Conservation (phyloP, 2,888 invertebrate genomes). For the Noctua pronuba region DNA sequence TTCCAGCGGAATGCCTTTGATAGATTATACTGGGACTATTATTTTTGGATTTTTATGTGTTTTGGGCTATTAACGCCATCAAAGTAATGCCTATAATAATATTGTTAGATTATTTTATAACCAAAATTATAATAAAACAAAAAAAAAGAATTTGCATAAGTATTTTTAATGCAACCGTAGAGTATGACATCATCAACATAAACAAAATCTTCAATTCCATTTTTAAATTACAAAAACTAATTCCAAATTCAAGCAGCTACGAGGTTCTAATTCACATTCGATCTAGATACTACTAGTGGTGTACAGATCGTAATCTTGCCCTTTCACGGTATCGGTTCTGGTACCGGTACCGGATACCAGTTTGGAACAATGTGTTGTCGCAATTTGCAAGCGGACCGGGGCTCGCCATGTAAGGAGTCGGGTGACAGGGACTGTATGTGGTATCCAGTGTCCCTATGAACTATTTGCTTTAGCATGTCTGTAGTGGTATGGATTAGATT, state of each 20-base stretch:
- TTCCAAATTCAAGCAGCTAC: slow-evolving; percentile 43
- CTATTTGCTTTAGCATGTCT: slow-evolving; percentile 42
- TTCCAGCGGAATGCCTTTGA: slow-evolving; percentile 65
- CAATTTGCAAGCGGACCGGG: slow-evolving; percentile 88
- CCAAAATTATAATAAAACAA: neutral
- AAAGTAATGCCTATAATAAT: slow-evolving; percentile 1
- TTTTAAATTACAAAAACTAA: slow-evolving; percentile 52
- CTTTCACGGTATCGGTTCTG: slow-evolving; percentile 64
- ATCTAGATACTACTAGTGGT: slow-evolving; percentile 66
- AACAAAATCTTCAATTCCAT: slow-evolving; percentile 33
- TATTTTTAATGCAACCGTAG: neutral
- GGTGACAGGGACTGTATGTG: slow-evolving; percentile 64
- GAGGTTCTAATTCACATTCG: slow-evolving; percentile 65
- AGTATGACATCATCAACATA: slow-evolving; percentile 5
- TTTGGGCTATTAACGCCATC: slow-evolving; percentile 49
- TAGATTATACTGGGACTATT: slow-evolving; percentile 36
- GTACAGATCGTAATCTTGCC: slow-evolving; percentile 72
- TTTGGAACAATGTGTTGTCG: slow-evolving; percentile 87
- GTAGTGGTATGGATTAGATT: slow-evolving; percentile 36
- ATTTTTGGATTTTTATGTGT: slow-evolving; percentile 35
- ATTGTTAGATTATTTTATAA: slow-evolving; percentile 13
- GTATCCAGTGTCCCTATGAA: slow-evolving; percentile 61
- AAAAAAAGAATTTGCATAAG: neutral
- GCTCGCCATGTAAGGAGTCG: slow-evolving; percentile 79
- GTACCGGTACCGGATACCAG: slow-evolving; percentile 68